These are phyloP conservation scores for Drosophila ficusphila DNA, from an alignment of 1,140 invertebrate species.

Conservation along the genomic window DNA sequence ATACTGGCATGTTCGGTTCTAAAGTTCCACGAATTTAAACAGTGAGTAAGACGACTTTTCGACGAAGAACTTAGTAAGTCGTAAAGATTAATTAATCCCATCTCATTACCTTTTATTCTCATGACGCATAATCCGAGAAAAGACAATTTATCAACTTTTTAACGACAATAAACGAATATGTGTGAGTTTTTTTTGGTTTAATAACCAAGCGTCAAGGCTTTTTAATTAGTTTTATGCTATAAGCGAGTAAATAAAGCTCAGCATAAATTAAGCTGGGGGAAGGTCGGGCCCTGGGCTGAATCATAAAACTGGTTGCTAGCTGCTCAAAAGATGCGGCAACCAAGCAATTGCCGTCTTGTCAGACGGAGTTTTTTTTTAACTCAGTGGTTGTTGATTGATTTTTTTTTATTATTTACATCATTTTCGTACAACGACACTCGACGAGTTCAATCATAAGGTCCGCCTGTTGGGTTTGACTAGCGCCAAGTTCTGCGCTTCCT, in stretches of 20 bases:
- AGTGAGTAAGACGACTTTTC: slow-evolving; percentile 9
- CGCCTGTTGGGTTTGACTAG: slow-evolving; percentile 1
- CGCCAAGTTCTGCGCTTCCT: slow-evolving; percentile 24
- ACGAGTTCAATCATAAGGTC: background rate
- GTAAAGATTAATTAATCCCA: slow-evolving; percentile 7
- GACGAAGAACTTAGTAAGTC: background rate
- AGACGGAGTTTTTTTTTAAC: background rate
- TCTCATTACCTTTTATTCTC: background rate
- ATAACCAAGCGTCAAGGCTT: slow-evolving; percentile 30
- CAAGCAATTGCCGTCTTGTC: background rate
- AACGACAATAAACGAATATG: slow-evolving; percentile 26
- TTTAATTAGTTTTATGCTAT: slow-evolving; percentile 56
- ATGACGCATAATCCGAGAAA: slow-evolving; percentile 5
- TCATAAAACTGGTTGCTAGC: slow-evolving; percentile 39
- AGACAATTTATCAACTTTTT: slow-evolving; percentile 37
- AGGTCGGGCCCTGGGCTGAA: background rate
- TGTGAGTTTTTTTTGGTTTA: slow-evolving; percentile 14
- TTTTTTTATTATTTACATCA: slow-evolving; percentile 14
- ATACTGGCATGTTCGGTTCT: too few relatives aligned
- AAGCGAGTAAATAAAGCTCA: slow-evolving; percentile 45
- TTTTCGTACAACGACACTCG: slow-evolving; percentile 28
- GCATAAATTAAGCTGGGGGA: slow-evolving; percentile 43
- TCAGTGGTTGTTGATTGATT: slow-evolving; percentile 2
- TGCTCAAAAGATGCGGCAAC: slow-evolving; percentile 4
- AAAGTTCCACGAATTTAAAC: too few relatives aligned